These are phyloP conservation scores for Drosophila putrida DNA, from an alignment of 2,888 invertebrate genomes.

Conservation along the genomic window DNA sequence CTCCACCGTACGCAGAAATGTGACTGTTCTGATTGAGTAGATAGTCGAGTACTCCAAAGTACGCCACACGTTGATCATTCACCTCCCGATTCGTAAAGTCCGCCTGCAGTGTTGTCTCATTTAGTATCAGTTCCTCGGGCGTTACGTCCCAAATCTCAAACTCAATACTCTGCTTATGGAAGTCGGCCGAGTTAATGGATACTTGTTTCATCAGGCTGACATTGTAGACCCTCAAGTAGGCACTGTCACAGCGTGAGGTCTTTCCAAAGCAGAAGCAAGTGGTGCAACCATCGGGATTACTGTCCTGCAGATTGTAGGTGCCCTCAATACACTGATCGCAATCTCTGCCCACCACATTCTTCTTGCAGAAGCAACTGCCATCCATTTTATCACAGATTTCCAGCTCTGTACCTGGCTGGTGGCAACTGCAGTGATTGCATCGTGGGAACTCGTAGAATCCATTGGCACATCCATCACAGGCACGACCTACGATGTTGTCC, in stretches of 20 bases:
- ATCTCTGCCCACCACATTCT: conserved; percentile 89
- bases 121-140: conserved; percentile 77
- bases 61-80: conserved; percentile 79
- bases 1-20: conserved; percentile 95
- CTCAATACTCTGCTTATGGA: conserved; percentile 71
- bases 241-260: conserved; percentile 93
- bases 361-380: conserved; percentile 91
- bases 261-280: conserved; percentile 99
- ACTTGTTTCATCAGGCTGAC: conserved; percentile 83
- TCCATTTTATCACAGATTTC: conserved; percentile 94
- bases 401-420: conserved; percentile 91
- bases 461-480: conserved; percentile 94
- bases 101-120: conserved; percentile 84
- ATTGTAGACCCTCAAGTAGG: conserved; percentile 87
- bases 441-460: conserved; percentile 95
- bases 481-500: conserved; percentile 93
- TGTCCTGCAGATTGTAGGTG: conserved; percentile 94
- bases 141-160: conserved; percentile 80
- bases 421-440: conserved; percentile 94
- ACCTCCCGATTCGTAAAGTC: conserved; percentile 81
- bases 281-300: conserved; percentile 96
- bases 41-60: conserved; percentile 84
- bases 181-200: conserved; percentile 78
- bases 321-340: conserved; percentile 96
- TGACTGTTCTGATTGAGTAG: conserved; percentile 88